phyloP scores from a whole-genome alignment of 2,797 vertebrate genomes.

The Cynopterus sphinx region DNA sequence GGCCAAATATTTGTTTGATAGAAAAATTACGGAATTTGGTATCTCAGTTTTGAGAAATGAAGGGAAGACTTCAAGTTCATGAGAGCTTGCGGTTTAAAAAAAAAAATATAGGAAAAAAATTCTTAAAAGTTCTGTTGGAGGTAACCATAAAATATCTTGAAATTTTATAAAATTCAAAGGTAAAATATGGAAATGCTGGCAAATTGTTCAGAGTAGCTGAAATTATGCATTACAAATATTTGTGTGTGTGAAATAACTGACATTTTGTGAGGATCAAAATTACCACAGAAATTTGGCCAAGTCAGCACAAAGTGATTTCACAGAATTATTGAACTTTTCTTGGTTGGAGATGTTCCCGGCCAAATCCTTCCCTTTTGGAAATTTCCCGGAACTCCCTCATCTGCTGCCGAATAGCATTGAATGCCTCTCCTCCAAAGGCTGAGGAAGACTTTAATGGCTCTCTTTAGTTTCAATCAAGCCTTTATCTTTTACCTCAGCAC shows the following conservation, averaged over 20 bases:
- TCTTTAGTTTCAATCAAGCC: background rate
- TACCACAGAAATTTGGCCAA: slow-evolving; percentile 85
- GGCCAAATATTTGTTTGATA: slow-evolving; percentile 77
- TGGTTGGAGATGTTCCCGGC: slow-evolving; percentile 69
- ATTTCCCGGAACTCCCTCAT: slow-evolving; percentile 64
- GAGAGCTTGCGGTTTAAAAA: slow-evolving; percentile 63
- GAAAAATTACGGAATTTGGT: slow-evolving; percentile 67
- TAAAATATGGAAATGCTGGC: slow-evolving; percentile 80
- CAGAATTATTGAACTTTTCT: slow-evolving; percentile 76
- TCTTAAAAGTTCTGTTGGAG: slow-evolving; percentile 73
- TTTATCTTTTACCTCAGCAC: slow-evolving; percentile 8
- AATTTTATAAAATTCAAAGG: slow-evolving; percentile 79
- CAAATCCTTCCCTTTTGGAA: slow-evolving; percentile 68
- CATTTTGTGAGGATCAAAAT: slow-evolving; percentile 85
- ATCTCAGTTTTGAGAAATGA: slow-evolving; percentile 70
- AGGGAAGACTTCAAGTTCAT: slow-evolving; percentile 72
- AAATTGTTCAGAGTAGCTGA: slow-evolving; percentile 84
- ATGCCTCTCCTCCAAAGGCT: background rate
- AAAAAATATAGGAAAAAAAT: slow-evolving; percentile 11
- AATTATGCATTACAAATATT: slow-evolving; percentile 77
- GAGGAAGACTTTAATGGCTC: background rate
- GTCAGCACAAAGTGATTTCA: slow-evolving; percentile 74
- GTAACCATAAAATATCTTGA: slow-evolving; percentile 69
- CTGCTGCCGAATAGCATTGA: slow-evolving; percentile 34
- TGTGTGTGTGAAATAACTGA: slow-evolving; percentile 79